Conservation (phyloP, 2,797 vertebrate species). For the Chiloscyllium punctatum region DNA sequence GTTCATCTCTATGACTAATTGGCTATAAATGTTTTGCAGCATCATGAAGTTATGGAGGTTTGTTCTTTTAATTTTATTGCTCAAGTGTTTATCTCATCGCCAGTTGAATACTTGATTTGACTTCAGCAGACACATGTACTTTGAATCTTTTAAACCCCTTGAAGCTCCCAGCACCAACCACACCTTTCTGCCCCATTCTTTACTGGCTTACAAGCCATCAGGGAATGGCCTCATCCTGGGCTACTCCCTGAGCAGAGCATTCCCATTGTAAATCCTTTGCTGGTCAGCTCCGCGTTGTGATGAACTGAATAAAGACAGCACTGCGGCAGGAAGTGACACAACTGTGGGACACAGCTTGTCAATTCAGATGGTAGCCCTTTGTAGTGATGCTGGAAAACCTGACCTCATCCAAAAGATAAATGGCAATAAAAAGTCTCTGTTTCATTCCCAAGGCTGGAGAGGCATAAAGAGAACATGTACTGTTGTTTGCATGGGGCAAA, state of each 20-base stretch:
- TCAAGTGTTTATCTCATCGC: neutral
- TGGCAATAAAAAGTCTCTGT: neutral
- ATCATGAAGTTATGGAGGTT: neutral
- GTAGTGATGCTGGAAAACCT: neutral
- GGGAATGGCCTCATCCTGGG: neutral
- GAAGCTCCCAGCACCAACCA: neutral
- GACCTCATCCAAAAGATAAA: neutral
- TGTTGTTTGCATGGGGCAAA: conserved; percentile 40
- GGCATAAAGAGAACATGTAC: conserved; percentile 26
- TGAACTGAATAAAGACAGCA: neutral
- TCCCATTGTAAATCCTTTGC: neutral
- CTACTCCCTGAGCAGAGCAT: too few species aligned
- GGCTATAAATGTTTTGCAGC: neutral
- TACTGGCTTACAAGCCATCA: too few species aligned
- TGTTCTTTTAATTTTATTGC: neutral
- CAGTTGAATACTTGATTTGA: neutral
- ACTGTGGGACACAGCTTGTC: neutral
- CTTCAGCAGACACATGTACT: neutral
- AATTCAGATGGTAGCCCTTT: neutral
- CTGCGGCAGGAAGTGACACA: neutral
- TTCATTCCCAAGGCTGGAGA: neutral
- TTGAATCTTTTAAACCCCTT: neutral
- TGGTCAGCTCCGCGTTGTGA: neutral
- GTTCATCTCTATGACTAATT: neutral
- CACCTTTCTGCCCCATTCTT: neutral